Base-by-base conservation (phyloP, 2,113 vertebrate genomes). In the Rhabdomys dilectus region DNA sequence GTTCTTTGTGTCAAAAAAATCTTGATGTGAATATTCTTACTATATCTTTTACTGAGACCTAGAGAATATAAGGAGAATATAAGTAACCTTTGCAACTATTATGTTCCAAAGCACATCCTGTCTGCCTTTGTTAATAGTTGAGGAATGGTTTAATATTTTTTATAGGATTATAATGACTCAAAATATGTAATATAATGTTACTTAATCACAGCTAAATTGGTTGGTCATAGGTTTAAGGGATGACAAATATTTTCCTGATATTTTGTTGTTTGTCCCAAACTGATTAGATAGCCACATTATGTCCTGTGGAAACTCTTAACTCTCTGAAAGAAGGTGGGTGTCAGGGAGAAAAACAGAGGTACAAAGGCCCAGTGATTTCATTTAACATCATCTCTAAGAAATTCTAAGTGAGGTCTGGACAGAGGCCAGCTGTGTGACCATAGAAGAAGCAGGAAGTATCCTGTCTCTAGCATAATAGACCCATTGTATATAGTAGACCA, bases 401-500 rank as follows among this genome's bases (percentile, higher is more conserved):
- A 92, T 16, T 64, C 53, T 64, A 42, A 91, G 39, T 53, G 26
- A 31, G 12, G 13, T 45, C 45, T 77, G 26, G 12, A 48, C 26
- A 48, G 42, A 86, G 22, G 26, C 15, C 48, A 76, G 8, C 31
- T 24, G 39, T 75, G 39, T 45, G 39, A 75, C 73, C 22, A 73
- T 22, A 75, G 8, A 21, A 93, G n/a, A 89, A 29, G 22, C 72
- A 16, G 9, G 39, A 86, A 94, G 53, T 78, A 60, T 80, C 16
- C 7, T 2, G 1, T 4, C 42, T 64, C 53, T 34, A 70, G 21
- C 15, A 75, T 88, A 82, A 87, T 36, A 85, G 76, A 81, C 24
- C 91, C 51, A 88, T 82, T 75, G 53, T 80, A 81, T 89, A 68
- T 42, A 92, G 45, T 68, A 94, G 48, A 91, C 51, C n/a, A 91